phyloP scores from a whole-genome alignment of 2,888 invertebrate genomes.

The Catonia carolina region DNA sequence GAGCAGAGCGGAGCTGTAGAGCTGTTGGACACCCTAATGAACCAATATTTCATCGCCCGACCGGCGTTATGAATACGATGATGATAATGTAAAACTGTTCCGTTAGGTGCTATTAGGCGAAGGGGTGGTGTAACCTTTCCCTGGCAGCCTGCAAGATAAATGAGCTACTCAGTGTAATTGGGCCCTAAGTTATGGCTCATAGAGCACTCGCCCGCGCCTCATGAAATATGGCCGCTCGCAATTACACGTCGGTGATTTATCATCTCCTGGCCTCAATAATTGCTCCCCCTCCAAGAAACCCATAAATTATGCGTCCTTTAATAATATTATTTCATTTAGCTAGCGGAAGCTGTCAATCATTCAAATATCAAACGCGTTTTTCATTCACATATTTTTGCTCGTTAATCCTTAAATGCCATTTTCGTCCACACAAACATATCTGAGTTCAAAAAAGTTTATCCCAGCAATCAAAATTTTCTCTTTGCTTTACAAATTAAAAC shows the following conservation, averaged over 20 bases:
- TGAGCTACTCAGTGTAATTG: slow-evolving; percentile 54
- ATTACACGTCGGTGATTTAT: slow-evolving; percentile 46
- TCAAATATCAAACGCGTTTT: neutral
- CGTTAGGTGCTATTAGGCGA: slow-evolving; percentile 16
- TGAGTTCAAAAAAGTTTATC: too few species aligned
- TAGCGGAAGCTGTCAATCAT: slow-evolving; percentile 5
- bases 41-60: slow-evolving; percentile 21
- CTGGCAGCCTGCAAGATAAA: slow-evolving; percentile 46
- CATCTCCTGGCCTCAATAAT: slow-evolving; percentile 12
- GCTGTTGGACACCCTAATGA: slow-evolving; percentile 18
- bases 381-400: neutral
- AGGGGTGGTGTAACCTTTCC: slow-evolving; percentile 18
- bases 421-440: too few species aligned
- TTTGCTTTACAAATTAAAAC: too few species aligned
- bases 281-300: slow-evolving; percentile 3
- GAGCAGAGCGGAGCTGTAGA: neutral
- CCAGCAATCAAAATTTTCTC: too few species aligned
- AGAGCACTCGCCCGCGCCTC: slow-evolving; percentile 43
- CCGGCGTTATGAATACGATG: slow-evolving; percentile 27
- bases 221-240: slow-evolving; percentile 54
- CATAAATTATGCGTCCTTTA: neutral
- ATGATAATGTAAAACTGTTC: slow-evolving; percentile 31
- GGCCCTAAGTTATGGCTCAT: slow-evolving; percentile 51
- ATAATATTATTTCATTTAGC: slow-evolving; percentile 10
- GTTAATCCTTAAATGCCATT: neutral